Percentiles rank a stretch among this genome's conserved stretches.
These are phyloP conservation scores for Phylloscopus collybita DNA, from an alignment of 2,797 vertebrate species.

Conservation along the genomic window DNA sequence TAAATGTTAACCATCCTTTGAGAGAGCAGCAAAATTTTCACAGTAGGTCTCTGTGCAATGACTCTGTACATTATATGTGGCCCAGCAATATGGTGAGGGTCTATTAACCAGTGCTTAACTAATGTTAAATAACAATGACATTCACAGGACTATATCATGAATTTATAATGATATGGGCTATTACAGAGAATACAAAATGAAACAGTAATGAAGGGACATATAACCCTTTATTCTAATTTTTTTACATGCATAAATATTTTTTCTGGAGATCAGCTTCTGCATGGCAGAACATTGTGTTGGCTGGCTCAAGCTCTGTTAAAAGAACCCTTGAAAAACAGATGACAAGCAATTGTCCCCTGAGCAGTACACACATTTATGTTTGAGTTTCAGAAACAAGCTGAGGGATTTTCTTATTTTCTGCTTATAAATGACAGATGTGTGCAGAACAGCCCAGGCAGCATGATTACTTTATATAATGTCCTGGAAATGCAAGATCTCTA, in stretches of 20 bases:
- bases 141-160: constrained; percentile 62
- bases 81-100: not conserved
- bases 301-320: not conserved
- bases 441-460: not conserved
- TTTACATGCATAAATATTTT: constrained; percentile 16
- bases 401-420: constrained; percentile 26
- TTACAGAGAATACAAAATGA: constrained; percentile 66
- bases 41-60: not conserved
- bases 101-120: constrained; percentile 55
- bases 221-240: constrained; percentile 25
- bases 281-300: not conserved
- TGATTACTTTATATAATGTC: not conserved
- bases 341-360: not conserved
- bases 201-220: constrained; percentile 28
- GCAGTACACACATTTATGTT: not conserved
- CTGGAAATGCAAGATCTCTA: not conserved
- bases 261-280: constrained; percentile 39
- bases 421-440: not conserved
- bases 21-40: not conserved
- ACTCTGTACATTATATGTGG: not conserved
- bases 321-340: constrained; percentile 30
- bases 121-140: constrained; percentile 70
- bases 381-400: constrained; percentile 22
- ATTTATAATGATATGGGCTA: constrained; percentile 68
- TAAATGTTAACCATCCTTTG: not conserved